A percentile compares a stretch with the other conserved stretches of the same genome.
These are phyloP conservation scores for Micromys minutus DNA, from an alignment of 2,113 vertebrate species.

Conservation along the genomic window DNA sequence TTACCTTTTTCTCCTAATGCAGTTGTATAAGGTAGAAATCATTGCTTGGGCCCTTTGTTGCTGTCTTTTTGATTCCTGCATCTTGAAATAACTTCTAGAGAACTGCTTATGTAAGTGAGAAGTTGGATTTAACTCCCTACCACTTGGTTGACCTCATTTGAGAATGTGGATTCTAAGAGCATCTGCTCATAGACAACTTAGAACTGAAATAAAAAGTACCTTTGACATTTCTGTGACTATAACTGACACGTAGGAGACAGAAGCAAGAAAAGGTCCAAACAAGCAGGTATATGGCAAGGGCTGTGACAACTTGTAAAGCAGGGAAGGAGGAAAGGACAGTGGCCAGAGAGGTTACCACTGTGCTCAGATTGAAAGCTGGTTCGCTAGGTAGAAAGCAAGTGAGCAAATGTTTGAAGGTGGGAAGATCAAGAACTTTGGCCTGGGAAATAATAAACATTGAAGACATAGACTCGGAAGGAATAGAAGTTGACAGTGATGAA, in stretches of 20 bases:
- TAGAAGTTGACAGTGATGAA: background rate
- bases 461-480: background rate
- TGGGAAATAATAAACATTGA: background rate
- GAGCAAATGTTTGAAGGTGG: background rate
- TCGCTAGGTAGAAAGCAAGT: background rate
- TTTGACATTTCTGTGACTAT: background rate
- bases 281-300: background rate
- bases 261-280: background rate
- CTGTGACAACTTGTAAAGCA: background rate
- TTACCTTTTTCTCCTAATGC: background rate
- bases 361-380: background rate
- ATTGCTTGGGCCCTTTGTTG: background rate
- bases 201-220: background rate
- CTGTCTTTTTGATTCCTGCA: background rate
- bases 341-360: background rate
- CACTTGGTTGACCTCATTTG: slow-evolving; percentile 3
- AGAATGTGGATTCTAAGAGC: background rate
- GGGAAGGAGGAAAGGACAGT: background rate
- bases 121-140: background rate
- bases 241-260: background rate
- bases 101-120: background rate
- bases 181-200: background rate
- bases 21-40: background rate
- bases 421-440: background rate
- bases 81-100: background rate